Conservation (phyloP, 2,113 vertebrate species). For the Eupsittula cactorum region DNA sequence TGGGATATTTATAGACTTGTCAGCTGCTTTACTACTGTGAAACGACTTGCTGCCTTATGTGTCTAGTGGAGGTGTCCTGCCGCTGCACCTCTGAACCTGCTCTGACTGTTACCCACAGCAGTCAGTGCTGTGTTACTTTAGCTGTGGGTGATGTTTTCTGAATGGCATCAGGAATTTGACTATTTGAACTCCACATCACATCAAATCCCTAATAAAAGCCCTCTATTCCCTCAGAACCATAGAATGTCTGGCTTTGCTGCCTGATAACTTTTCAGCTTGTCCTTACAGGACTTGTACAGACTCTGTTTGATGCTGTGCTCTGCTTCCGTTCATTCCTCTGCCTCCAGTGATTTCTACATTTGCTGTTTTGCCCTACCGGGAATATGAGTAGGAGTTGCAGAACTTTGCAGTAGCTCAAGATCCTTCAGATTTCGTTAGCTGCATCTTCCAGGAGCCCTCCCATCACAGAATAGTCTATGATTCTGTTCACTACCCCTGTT, state of each 20-base stretch:
- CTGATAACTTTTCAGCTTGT: background rate
- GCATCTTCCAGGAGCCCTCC: background rate
- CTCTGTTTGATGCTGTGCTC: too few species aligned
- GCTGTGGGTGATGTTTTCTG: background rate
- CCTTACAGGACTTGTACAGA: background rate
- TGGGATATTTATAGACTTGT: constrained; percentile 39
- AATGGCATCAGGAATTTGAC: background rate
- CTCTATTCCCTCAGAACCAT: background rate
- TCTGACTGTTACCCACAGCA: background rate
- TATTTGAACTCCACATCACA: background rate
- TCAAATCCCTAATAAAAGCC: background rate
- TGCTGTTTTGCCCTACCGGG: too few species aligned
- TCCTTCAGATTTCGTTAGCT: background rate
- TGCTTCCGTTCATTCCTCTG: background rate
- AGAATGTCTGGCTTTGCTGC: background rate
- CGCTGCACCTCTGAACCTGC: background rate
- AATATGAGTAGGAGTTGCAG: background rate
- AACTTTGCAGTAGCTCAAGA: background rate
- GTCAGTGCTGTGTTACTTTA: background rate
- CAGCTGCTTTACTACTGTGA: constrained; percentile 17
- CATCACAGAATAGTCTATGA: background rate
- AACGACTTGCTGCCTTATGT: background rate
- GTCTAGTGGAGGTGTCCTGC: background rate
- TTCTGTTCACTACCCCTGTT: background rate
- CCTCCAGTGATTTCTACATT: background rate